Evolutionary conservation across 2,888 invertebrate species (phyloP).

Genomic region (Sarcophaga caerulescens): DNA sequence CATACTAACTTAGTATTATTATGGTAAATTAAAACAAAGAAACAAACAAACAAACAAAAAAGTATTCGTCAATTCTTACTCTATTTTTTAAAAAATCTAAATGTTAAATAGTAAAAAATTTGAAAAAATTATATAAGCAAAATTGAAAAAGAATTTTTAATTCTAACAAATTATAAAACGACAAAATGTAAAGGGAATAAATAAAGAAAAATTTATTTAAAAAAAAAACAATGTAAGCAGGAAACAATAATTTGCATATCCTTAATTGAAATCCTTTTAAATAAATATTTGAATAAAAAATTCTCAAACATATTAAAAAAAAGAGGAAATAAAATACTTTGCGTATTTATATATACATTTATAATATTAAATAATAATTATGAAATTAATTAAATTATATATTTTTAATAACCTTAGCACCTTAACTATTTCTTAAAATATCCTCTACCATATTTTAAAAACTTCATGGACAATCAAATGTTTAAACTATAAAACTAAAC

Average conservation of each 20-base stretch:
- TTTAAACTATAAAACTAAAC: not conserved
- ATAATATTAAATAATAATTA: not conserved
- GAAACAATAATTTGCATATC: conserved; percentile 34
- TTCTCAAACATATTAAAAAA: not conserved
- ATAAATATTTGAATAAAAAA: not conserved
- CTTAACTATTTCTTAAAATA: conserved; percentile 30
- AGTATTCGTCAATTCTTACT: conserved; percentile 56
- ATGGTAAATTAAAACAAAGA: conserved; percentile 7
- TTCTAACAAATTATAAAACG: not conserved
- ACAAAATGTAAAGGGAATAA: not conserved
- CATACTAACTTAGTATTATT: conserved; percentile 16
- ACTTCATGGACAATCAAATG: conserved; percentile 55
- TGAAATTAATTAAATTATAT: not conserved
- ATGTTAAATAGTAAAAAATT: conserved; percentile 43
- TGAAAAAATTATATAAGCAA: not conserved
- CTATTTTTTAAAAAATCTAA: conserved; percentile 53
- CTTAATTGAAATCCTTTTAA: conserved; percentile 19
- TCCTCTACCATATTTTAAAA: conserved; percentile 24
- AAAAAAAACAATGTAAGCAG: conserved; percentile 15
- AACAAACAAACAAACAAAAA: conserved; percentile 15
- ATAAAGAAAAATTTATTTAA: not conserved
- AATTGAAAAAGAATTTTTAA: not conserved
- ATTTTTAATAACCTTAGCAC: conserved; percentile 10
- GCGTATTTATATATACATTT: not conserved
- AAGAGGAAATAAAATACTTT: conserved; percentile 6